Percentiles rank a stretch among this genome's conserved stretches.
Conservation (phyloP, 2,888 invertebrate species). For the Xanthia icteritia region DNA sequence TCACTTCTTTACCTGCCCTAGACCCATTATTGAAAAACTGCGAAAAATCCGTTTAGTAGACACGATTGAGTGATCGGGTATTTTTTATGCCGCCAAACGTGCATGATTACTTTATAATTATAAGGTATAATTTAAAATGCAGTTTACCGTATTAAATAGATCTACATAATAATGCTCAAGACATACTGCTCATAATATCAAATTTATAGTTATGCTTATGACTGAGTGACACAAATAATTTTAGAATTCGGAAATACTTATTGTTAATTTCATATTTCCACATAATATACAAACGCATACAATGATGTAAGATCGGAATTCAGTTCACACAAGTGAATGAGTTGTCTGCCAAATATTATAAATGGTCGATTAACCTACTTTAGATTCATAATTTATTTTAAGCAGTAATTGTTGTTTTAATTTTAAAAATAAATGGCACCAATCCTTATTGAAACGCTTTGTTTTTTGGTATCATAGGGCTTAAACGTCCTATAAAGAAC, state of each 20-base stretch:
- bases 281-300: not conserved
- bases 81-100: conserved; percentile 6
- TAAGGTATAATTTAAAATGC: conserved; percentile 7
- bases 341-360: conserved; percentile 29
- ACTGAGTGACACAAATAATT: not conserved
- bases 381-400: not conserved
- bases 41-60: conserved; percentile 15
- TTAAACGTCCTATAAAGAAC: not conserved
- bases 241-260: not conserved
- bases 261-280: not conserved
- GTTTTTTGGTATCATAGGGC: not conserved
- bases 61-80: not conserved
- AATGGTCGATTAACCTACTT: conserved; percentile 9
- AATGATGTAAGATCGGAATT: conserved; percentile 33
- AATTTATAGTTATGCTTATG: no score
- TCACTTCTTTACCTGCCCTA: not conserved
- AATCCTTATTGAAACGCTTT: not conserved
- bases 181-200: not conserved
- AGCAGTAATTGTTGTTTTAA: not conserved
- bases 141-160: conserved; percentile 1
- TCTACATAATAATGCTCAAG: conserved; percentile 5
- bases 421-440: no score
- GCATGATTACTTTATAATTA: conserved; percentile 14
- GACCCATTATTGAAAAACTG: not conserved
- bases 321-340: conserved; percentile 34